Evolutionary conservation across 1,140 invertebrate species (phyloP), one percentile per base, ranked within the genome.

Genomic region (Carcinoscorpius rotundicauda): DNA sequence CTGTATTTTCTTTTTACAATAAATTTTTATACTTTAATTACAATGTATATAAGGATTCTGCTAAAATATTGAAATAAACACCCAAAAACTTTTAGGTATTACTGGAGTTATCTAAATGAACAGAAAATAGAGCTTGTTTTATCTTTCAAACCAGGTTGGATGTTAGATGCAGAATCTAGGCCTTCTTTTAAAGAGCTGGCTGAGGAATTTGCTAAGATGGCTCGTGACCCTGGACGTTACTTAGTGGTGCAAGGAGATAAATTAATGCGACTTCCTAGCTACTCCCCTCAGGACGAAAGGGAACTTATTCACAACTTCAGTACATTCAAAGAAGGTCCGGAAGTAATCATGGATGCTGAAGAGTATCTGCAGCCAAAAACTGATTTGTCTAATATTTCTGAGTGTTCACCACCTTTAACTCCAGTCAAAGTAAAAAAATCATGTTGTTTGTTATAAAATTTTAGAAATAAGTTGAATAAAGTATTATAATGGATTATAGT

Each of bases 171-270:
- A 0, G 93, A 97, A 69, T 88, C 87, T 69, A 80, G 96, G 63
- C 96, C 95, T 2, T 86, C 86, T n/a, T 99, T 98, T 75, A 88
- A 89, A 73, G 90, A 97, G 74, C 77, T 98, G 6, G 89, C 91
- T 0, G 90, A 94, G 56, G 91, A 93, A 61, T 98, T 98, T 78
- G 87, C 89, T 0, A 95, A 96, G 74, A 98, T 97, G 88, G 87
- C 93, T 0, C 82, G 90, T 59, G 95, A 98, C 80, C 95, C 96
- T 51, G 92, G 93, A 48, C 81, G 94, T 56, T 99, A 97, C 77
- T 80, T 98, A 62, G 91, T 90, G 57, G 96, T 97, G 74, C 85
- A 85, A 68, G 92, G 93, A 6, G 93, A 97, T 74, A 89, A 88
- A 75, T 86, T 93, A 71, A 91, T 95, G 85, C 83, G 89, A 67